Base-by-base conservation (phyloP, 2,888 invertebrate species). In the Sinopyrophorus schimmeli region DNA sequence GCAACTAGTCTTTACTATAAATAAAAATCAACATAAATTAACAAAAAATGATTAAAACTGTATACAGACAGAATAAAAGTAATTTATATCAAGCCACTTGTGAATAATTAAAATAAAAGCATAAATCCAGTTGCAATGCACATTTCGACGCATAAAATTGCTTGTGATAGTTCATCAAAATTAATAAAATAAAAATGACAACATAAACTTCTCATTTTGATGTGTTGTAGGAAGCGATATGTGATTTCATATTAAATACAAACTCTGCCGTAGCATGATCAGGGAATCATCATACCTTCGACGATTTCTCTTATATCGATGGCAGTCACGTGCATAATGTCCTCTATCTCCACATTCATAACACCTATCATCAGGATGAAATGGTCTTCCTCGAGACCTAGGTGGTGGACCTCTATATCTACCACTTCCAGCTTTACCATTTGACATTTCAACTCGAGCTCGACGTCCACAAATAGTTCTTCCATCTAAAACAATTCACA, bases 311-410 rank as follows among this genome's bases (percentile, higher is more conserved):
- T 80, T 77, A 64, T 87, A 84, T 54, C 87, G 80, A 47, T 85
- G 82, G 73, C 95, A 94, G 71, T 95, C 92, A 59, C 94, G 81
- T 38, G 94, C 94, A 72, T 93, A 94, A 72, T 95, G 94, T 5
- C 95, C 95, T 55, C 92, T 80, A 65, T 92, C 92, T 21, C 94
- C 94, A 74, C 95, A 95, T 69, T 94, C 93, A 69, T 94, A 95
- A 74, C 95, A 95, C 53, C 91, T 85, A 75, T 94, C 94, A 65
- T 92, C 92, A 5, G 92, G 90, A 60, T 92, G 87, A 66, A 91
- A 88, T 11, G 91, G 87, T 34, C 85, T 76, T n/a, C 86, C 84
- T 21, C 78, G 72, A 34, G 79, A 71, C 41, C 83, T 77, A 1
- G 82, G 80, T 0, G 82, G 81, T 1, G 82, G 82, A 5, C 82